These are phyloP conservation scores for Lagria hirta DNA, from an alignment of 2,888 invertebrate species.

Conservation along the genomic window DNA sequence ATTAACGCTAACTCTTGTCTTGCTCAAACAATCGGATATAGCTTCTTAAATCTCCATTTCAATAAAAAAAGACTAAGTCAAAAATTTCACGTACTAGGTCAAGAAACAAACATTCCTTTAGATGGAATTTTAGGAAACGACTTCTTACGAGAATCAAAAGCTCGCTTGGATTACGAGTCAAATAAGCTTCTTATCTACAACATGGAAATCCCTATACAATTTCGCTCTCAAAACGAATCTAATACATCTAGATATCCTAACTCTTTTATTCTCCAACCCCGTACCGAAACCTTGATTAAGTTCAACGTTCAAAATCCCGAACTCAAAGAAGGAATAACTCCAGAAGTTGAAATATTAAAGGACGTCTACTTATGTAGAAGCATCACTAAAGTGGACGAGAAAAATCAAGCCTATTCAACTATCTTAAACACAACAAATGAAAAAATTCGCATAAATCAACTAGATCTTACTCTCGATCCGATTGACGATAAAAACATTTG, in stretches of 20 bases:
- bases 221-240: too few relatives aligned
- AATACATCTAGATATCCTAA: too few relatives aligned
- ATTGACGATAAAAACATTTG: conserved; percentile 7
- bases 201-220: neutral
- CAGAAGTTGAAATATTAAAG: too few relatives aligned
- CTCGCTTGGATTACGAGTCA: conserved; percentile 14
- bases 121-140: conserved; percentile 30
- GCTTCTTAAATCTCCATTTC: conserved; percentile 5
- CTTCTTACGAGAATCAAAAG: conserved; percentile 12
- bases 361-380: too few relatives aligned
- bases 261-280: conserved; percentile 7
- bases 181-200: conserved; percentile 8
- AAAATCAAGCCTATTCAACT: conserved; percentile 7
- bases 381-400: conserved; percentile 3
- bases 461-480: conserved; percentile 6
- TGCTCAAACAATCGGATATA: neutral
- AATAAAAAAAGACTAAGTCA: neutral
- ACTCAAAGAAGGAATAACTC: conserved; percentile 11
- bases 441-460: neutral
- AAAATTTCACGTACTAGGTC: conserved; percentile 5
- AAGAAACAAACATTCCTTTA: conserved; percentile 13
- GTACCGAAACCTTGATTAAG: conserved; percentile 7
- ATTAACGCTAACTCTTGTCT: neutral
- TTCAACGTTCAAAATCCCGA: conserved; percentile 10
- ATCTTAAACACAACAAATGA: conserved; percentile 10